Base-by-base conservation (phyloP, 2,113 vertebrate species). In the Acrocephalus kingi region DNA sequence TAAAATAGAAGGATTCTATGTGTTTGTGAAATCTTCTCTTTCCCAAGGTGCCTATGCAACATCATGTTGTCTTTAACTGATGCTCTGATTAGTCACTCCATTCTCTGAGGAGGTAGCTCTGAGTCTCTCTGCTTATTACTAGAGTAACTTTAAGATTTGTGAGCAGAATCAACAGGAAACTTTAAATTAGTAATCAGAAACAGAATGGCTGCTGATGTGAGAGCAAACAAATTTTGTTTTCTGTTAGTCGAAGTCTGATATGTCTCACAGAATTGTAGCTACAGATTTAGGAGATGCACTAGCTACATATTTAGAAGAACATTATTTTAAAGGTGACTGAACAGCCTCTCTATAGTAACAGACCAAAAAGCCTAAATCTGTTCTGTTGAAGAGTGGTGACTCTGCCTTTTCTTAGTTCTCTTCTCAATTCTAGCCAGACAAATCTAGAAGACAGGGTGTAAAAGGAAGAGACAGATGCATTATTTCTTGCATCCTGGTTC, bases 151-250 rank as follows among this genome's bases (percentile, higher is more conserved):
- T 18, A 69, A 75, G 63, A 92, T 90, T 49, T 81, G 41, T 33
- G 33, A 96, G 66, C 11, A 62, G 64, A 90, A 89, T 54, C 69
- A 94, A 78, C 69, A 87, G 54, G 73, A 94, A 89, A 48, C 31
- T 80, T 91, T 88, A 94, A 95, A 90, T 91, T 90, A 84, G 48
- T 71, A 61, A 92, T 86, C 75, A 85, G 75, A 88, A 92, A 84
- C 73, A 89, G 76, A 94, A 89, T n/a, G 25, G 31, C n/a, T 90
- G 85, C 80, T 92, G 84, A 84, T 92, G 71, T 84, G 92, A 95
- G 85, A 84, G 58, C 33, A 82, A 84, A 89, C 58, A 75, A 87
- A 93, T 30, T 67, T 74, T 90, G 22, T 69, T 90, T 92, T 88
- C 68, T 77, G 55, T 72, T 37, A 52, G 64, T 67, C 0, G 0